Evolutionary conservation across 2,888 invertebrate species (phyloP), one percentile per base, ranked within the genome.

Genomic region (Blera fallax): DNA sequence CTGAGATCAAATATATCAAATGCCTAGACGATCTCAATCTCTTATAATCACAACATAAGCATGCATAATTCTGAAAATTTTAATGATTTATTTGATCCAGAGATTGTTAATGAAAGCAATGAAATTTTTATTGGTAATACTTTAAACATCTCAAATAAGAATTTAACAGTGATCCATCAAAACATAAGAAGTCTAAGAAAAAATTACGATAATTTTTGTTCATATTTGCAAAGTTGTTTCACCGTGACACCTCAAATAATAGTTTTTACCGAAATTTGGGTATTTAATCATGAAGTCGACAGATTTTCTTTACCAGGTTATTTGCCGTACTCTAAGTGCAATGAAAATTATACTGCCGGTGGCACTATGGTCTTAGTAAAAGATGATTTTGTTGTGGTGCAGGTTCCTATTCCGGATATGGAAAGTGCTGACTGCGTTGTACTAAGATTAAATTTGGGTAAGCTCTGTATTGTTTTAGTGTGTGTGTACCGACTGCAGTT

Each of bases 381-480:
- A 37, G 37, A 37, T 58, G 58, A 21, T 34, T 14, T 58, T 37
- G 58, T 40, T 37, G 40, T 40, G 37, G 58, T 34, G 32, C 2
- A 37, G 18, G 34, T 56, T 18, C 18, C 56, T 34, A 10, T 34
- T 56, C 4, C 56, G 11, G 34, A 56, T 56, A 56, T 56, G 56
- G 34, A 56, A 37, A 56, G 56, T 56, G 34, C 56, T 56, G 56
- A 56, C 18, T 56, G 34, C 14, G 29, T 52, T 37, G 58, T 40
- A 21, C 21, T 24, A 58, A 58, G 21, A 58, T 24, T 40, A 58
- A 58, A 11, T 16, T 18, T 40, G 8, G 58, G 40, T 24, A 40
- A 40, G 40, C 37, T 58, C 58, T 58, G 34, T 58, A 37, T 58
- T 18, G 37, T 37, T 58, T 58, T 58, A 34, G 21, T 58, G 34